Conservation (phyloP, 2,888 invertebrate genomes). For the Trachelus troglodyta region DNA sequence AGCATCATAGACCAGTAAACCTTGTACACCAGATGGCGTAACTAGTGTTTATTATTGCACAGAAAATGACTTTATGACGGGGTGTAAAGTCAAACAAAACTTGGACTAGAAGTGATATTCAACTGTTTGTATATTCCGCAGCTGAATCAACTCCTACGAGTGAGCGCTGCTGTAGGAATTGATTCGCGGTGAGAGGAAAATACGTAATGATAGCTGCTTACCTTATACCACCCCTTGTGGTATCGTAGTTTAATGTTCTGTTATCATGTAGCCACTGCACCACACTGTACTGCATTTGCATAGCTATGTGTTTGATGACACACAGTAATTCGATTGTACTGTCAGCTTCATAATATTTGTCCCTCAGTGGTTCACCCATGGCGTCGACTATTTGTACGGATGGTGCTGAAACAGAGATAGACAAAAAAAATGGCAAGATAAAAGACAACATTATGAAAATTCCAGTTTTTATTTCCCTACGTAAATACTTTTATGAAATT, state of each 20-base stretch:
- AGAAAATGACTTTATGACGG: too few species aligned
- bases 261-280: constrained; percentile 76
- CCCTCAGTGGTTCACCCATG: constrained; percentile 73
- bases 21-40: too few species aligned
- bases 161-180: not conserved
- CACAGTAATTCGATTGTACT: constrained; percentile 77
- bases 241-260: constrained; percentile 74
- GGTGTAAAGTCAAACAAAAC: not conserved
- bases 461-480: not conserved
- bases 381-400: constrained; percentile 78
- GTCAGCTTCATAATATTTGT: constrained; percentile 77
- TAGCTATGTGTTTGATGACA: constrained; percentile 69
- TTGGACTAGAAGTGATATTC: not conserved
- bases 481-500: not conserved
- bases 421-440: not conserved
- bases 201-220: constrained; percentile 46
- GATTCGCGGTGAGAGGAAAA: constrained; percentile 7
- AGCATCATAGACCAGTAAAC: too few species aligned
- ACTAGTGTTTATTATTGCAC: too few species aligned
- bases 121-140: not conserved
- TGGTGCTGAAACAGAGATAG: constrained; percentile 69
- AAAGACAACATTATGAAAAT: not conserved
- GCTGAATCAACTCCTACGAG: not conserved
- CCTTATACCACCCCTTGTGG: constrained; percentile 76
- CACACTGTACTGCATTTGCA: constrained; percentile 69